Evolutionary conservation across 2,888 invertebrate species (phyloP).

Genomic region (Dicycla oo): DNA sequence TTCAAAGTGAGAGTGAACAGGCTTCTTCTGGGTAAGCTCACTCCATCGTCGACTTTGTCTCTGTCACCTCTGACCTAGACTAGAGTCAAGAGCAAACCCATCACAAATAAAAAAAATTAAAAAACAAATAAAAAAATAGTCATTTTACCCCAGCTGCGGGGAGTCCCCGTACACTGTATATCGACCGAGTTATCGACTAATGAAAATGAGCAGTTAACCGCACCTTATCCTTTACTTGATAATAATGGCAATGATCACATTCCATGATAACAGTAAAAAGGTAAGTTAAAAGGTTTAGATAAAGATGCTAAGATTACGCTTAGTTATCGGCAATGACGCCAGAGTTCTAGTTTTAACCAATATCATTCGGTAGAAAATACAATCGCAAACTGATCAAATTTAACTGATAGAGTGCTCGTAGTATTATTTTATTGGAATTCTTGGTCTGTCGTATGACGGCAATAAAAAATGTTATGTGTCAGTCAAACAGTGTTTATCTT

Average conservation of each 20-base stretch:
- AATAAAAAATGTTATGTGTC: not conserved
- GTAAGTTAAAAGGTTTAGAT: slow-evolving; percentile 22
- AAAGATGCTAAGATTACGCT: slow-evolving; percentile 26
- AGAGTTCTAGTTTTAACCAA: slow-evolving; percentile 12
- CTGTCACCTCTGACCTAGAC: too few relatives aligned
- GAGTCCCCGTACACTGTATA: not conserved
- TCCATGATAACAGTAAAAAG: slow-evolving; percentile 16
- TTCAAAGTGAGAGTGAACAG: too few relatives aligned
- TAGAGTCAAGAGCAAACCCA: too few relatives aligned
- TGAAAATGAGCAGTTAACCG: not conserved
- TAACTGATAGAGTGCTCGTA: not conserved
- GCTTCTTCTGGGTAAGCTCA: too few relatives aligned
- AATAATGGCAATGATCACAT: slow-evolving; percentile 7
- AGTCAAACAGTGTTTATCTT: not conserved
- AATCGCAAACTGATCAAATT: slow-evolving; percentile 16
- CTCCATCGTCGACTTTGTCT: too few relatives aligned
- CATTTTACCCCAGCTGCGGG: too few relatives aligned
- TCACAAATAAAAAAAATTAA: too few relatives aligned
- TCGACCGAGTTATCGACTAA: not conserved
- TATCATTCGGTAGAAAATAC: not conserved
- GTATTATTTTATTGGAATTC: slow-evolving; percentile 21
- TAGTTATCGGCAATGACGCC: slow-evolving; percentile 19
- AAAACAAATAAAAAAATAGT: too few relatives aligned
- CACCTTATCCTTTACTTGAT: not conserved
- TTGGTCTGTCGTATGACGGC: not conserved